phyloP scores from a whole-genome alignment of 2,113 vertebrate genomes.

The Equus quagga region DNA sequence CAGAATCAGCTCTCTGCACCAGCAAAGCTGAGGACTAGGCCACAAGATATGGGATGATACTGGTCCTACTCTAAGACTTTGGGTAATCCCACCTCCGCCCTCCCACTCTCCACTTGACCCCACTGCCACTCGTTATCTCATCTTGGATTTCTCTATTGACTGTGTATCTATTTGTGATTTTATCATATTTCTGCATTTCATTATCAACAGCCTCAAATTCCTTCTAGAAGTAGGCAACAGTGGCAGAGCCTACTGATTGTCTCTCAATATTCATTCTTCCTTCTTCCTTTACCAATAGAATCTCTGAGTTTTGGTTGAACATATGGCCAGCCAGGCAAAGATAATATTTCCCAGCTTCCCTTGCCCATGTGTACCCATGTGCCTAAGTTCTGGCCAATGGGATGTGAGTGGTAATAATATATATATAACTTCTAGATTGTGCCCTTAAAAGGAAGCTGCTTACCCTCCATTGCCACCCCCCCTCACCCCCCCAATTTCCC shows the following conservation, averaged over 20 bases:
- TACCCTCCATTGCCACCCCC: background rate
- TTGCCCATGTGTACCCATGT: background rate
- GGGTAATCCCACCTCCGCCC: too few species aligned
- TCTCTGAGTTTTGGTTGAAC: background rate
- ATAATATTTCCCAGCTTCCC: background rate
- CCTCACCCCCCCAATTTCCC: background rate
- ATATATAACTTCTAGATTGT: background rate
- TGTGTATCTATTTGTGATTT: background rate
- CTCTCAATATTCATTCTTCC: background rate
- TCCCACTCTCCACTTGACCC: too few species aligned
- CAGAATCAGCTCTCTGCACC: background rate
- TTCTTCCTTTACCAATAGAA: background rate
- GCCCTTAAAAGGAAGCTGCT: background rate
- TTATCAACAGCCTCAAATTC: background rate
- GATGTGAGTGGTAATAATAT: background rate
- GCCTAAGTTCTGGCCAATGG: background rate
- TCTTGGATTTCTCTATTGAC: background rate
- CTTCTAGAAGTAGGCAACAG: background rate
- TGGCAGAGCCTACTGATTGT: background rate
- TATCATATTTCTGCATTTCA: background rate
- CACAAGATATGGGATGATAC: background rate
- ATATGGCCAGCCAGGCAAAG: background rate
- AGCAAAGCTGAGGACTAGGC: background rate
- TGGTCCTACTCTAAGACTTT: background rate
- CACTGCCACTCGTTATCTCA: background rate